Base-by-base conservation (phyloP, 37 sponge, comb jelly and placozoan genomes). In the Ephydatia muelleri region DNA sequence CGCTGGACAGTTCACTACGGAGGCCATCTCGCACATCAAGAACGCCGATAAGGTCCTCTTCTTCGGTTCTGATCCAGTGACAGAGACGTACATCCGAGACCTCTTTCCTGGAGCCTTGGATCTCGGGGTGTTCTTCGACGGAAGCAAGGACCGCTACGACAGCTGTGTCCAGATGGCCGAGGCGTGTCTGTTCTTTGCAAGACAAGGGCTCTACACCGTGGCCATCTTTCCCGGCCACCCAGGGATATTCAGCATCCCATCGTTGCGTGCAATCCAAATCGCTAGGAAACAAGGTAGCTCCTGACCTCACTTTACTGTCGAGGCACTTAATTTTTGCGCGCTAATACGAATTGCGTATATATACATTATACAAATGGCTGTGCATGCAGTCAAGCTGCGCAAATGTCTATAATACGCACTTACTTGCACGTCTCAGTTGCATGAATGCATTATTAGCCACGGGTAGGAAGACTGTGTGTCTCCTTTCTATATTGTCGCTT, bases 111-210 rank as follows among this genome's bases (percentile, higher is more conserved):
- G 49, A 49, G 79, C 79, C 64, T 13, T 79, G 28, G 82, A 82
- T 68, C 82, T 82, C 31, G 78, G 35, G 12, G 82, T 82, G 28
- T 39, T 82, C 76, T 82, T 73, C 38, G 82, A 27, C 26, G 47
- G 77, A 19, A 47, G 35, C 40, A 82, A 82, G 75, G 26, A 74
- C 23, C 71, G 73, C 40, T 74, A 82, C 82, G 38, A 38, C 47
- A 82, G 76, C 31, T 82, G 77, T 38, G 38, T 74, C 11, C 82
- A 82, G 75, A 82, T 82, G 82, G 27, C 82, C 16, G 82, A 82
- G 77, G 71, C 76, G 38, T 82, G 82, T 82, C 82, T 82, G 34
- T 43, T 73, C 47, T 82, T 72, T 72, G 68, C 82, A 73, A 29
- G 82, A 5, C 75, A 49, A 21, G 82, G 82, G 35, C 26, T 73